Evolutionary conservation across 1,140 invertebrate species (phyloP), one percentile per base, ranked within the genome.

Genomic region (Cheumatopsyche charites): DNA sequence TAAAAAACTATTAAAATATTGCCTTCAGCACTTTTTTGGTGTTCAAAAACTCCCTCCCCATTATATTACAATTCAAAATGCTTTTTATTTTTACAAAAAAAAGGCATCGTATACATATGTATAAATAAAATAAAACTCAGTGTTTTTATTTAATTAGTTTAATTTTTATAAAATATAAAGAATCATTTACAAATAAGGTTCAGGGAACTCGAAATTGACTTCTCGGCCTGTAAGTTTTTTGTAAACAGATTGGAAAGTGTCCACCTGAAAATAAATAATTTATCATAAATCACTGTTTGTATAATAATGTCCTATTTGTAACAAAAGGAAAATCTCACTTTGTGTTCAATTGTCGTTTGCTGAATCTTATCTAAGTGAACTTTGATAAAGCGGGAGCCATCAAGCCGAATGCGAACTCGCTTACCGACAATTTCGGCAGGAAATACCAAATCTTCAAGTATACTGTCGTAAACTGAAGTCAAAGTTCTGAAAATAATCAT

Each of bases 401-500:
- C 97, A 63, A 98, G 85, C 82, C 96, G 97, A 52, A 99, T 90
- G 77, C 97, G 89, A 78, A 97, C 98, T 73, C 98, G 89, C 85
- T 98, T 99, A 79, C 98, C 98, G 69, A 99, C 97, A 80, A 99
- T 99, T 88, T 99, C 98, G 70, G 98, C 97, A 17, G 98, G 98
- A 85, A 94, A 99, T 43, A 99, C 97, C 72, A 99, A 86, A 86
- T 99, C 98, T 80, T 98, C 96, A 55, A 99, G 85, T 79, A 98
- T 94, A 69, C 92, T 91, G 84, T 99, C 97, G 82, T 99, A 98
- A 5, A 99, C 98, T 78, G 95, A 88, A 63, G 97, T 99, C 71
- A 99, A 86, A 43, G 98, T 99, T 78, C 98, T 94, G 78, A 90
- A 91, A n/a, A 36, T 19, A 17, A 21, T 4, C 17, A 25, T 42